Evolutionary conservation across 2,888 invertebrate genomes (phyloP).

Genomic region (Tachina lurida): DNA sequence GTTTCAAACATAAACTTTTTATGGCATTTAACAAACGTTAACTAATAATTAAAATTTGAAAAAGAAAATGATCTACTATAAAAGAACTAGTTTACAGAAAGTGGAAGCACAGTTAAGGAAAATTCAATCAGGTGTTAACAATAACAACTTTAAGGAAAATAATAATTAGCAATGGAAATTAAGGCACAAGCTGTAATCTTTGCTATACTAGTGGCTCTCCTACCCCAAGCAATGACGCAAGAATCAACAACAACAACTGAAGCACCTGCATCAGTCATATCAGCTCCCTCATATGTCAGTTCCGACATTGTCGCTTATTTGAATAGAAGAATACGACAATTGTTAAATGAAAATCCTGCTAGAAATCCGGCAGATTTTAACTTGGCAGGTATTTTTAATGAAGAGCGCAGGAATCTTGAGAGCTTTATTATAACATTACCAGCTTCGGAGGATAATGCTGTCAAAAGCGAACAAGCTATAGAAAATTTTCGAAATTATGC

Average conservation of each 20-base stretch:
- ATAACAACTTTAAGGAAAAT: neutral
- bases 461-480: slow-evolving; percentile 31
- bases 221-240: neutral
- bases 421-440: neutral
- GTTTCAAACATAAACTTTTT: slow-evolving; percentile 5
- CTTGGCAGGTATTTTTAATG: slow-evolving; percentile 31
- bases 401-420: slow-evolving; percentile 3
- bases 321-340: slow-evolving; percentile 29
- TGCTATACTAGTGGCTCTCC: neutral
- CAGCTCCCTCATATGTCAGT: neutral
- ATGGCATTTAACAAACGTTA: neutral
- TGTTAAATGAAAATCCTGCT: slow-evolving; percentile 20
- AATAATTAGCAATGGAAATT: neutral
- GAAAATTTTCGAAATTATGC: slow-evolving; percentile 28
- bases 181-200: neutral
- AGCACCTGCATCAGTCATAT: neutral
- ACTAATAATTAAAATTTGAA: neutral
- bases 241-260: neutral
- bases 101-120: neutral
- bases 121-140: neutral
- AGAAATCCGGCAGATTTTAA: neutral
- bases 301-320: slow-evolving; percentile 12
- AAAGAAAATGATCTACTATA: neutral
- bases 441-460: neutral
- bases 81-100: neutral